These are phyloP conservation scores for Syrmaticus mikado DNA, from an alignment of 2,113 vertebrate species.

Conservation along the genomic window DNA sequence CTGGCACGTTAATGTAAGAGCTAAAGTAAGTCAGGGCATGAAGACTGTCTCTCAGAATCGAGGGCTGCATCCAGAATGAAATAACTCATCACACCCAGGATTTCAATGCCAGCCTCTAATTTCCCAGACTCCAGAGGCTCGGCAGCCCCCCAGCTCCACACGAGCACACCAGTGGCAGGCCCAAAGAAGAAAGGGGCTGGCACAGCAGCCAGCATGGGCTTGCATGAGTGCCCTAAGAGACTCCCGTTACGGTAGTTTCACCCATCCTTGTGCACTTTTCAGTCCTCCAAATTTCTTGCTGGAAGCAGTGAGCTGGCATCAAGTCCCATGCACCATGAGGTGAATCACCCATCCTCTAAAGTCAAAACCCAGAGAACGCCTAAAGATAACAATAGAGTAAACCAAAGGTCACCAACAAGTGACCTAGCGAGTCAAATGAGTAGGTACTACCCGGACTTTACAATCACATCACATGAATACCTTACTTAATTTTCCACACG, in stretches of 20 bases:
- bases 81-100: not conserved
- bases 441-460: not conserved
- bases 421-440: not conserved
- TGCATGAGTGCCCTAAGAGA: not conserved
- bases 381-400: not conserved
- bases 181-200: not conserved
- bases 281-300: not conserved
- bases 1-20: not conserved
- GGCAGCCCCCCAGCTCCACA: not conserved
- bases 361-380: not conserved
- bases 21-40: not conserved
- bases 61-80: not conserved
- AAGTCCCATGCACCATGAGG: accelerated
- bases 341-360: not conserved
- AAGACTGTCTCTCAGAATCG: not conserved
- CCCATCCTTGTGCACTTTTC: not conserved
- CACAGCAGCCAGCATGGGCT: accelerated
- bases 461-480: not conserved
- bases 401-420: not conserved
- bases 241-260: not conserved
- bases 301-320: not conserved
- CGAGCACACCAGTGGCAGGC: not conserved
- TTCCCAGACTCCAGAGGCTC: not conserved
- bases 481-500: not conserved
- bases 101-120: not conserved